Evolutionary conservation across 2,888 invertebrate species (phyloP), one percentile per base, ranked within the genome.

Genomic region (Dusona sp.): DNA sequence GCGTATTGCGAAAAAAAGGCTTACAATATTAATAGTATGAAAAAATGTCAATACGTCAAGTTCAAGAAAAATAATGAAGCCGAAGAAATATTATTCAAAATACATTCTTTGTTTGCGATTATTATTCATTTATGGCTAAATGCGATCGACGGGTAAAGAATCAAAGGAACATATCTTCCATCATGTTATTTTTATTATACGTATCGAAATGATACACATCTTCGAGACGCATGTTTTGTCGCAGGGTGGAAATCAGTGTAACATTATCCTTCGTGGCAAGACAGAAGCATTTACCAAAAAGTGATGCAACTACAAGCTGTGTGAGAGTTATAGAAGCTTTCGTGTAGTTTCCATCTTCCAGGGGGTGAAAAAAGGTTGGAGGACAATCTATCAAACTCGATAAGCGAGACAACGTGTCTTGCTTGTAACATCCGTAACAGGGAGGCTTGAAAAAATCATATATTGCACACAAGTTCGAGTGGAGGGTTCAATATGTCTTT

Each of bases 351-450:
- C 11, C 19, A 38, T 38, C n/a, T 36, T n/a, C 57, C 77, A 45
- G 11, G 64, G 6, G 72, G 68, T 19, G 51, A 13, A 38, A 29
- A 22, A 75, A 82, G 68, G 61, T 48, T 33, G 45, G 33, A 70
- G n/a, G 68, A 75, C 83, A 81, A 86, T 86, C 86, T 65, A 84
- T 86, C 86, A 86, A 78, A 84, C 82, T 81, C 78, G 83, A 80
- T 84, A 68, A 84, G 79, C 68, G 86, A 77, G 78, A 86, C 84
- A 86, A 86, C 84, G 86, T 83, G 81, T 82, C 75, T 81, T 70
- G 70, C 70, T 84, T 79, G 80, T 84, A 86, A 70, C 78, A 73
- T 70, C 36, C 51, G 45, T 29, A 42, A 36, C 8, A 68, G n/a
- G n/a, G 7, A 25, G n/a, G 54, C 25, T 8, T 1, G 1, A 29